These are phyloP conservation scores for Odontomachus brunneus DNA, from an alignment of 1,140 invertebrate genomes.

Conservation along the genomic window DNA sequence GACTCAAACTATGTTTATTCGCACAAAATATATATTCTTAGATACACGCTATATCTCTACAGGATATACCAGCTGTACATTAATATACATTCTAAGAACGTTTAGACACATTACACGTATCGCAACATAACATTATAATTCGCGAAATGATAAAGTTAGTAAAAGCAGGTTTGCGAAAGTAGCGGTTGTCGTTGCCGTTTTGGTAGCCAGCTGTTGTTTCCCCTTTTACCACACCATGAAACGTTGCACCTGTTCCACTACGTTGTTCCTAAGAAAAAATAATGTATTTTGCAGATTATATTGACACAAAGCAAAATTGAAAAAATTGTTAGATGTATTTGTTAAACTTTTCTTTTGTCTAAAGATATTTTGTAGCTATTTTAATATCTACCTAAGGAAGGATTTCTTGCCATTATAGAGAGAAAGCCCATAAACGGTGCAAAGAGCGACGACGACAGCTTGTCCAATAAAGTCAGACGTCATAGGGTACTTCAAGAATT, in stretches of 20 bases:
- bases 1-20: conserved; percentile 69
- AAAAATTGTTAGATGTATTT: not conserved
- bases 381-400: conserved; percentile 65
- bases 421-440: conserved; percentile 76
- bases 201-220: not conserved
- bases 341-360: not conserved
- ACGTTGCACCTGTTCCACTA: conserved; percentile 10
- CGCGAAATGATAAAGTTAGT: conserved; percentile 40
- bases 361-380: not conserved
- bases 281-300: not conserved
- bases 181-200: conserved; percentile 32
- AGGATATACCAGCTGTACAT: conserved; percentile 59
- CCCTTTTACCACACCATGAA: conserved; percentile 50
- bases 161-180: conserved; percentile 58
- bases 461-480: conserved; percentile 73
- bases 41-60: conserved; percentile 54
- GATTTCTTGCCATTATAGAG: conserved; percentile 75
- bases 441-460: conserved; percentile 74
- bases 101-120: conserved; percentile 37
- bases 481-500: conserved; percentile 23
- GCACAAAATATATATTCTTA: conserved; percentile 68
- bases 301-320: not conserved
- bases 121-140: not conserved
- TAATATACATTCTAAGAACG: conserved; percentile 60
- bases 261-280: conserved; percentile 41